Conservation (phyloP, 2,113 vertebrate species). For the Onychorhynchus coronatus region DNA sequence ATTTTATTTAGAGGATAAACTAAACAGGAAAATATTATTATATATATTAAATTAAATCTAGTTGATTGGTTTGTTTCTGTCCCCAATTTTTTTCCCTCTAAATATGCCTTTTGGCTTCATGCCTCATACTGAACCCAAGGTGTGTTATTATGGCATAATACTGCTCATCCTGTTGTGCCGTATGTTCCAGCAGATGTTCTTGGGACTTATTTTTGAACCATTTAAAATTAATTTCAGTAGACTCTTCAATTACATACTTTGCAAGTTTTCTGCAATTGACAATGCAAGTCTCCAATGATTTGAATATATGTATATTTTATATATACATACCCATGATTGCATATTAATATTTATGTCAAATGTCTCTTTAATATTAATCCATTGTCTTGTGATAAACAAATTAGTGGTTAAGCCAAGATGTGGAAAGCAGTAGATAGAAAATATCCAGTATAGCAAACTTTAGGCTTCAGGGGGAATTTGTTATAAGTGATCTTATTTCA, state of each 20-base stretch:
- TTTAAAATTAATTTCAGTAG: neutral
- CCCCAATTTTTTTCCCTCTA: neutral
- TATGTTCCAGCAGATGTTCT: slow-evolving; percentile 40
- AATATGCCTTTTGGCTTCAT: slow-evolving; percentile 8
- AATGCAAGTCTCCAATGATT: neutral
- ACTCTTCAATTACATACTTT: neutral
- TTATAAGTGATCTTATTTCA: neutral
- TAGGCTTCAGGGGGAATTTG: neutral
- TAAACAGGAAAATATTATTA: neutral
- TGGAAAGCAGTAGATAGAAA: neutral
- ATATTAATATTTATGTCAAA: neutral
- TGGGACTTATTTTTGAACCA: neutral
- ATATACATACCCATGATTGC: neutral
- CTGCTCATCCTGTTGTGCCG: neutral
- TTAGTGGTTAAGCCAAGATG: neutral
- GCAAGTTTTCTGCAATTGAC: neutral
- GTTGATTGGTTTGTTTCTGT: neutral
- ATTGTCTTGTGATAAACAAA: neutral
- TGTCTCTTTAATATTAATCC: neutral
- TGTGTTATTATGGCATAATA: neutral
- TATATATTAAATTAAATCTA: neutral
- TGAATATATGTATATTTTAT: neutral
- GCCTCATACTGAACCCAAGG: neutral
- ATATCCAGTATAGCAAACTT: neutral
- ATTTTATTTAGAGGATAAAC: neutral